Evolutionary conservation across 2,113 vertebrate species (phyloP), one percentile per base, ranked within the genome.

Genomic region (Osmerus eperlanus): DNA sequence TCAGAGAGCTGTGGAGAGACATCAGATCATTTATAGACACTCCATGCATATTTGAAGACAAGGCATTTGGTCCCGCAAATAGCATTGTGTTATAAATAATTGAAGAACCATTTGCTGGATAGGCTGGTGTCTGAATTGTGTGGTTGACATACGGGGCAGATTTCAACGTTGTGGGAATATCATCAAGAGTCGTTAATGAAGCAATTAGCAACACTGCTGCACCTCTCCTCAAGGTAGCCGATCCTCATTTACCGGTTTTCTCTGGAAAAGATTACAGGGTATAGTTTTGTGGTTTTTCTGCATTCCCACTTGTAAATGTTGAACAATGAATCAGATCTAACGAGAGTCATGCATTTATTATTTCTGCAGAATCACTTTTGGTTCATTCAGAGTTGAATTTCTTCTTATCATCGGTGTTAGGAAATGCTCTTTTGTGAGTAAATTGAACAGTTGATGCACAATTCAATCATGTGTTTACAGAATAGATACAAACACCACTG

Each of bases 21-120:
- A 74, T 83, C 78, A 79, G 65, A 81, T 85, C 78, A 74, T 88
- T 86, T 84, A 86, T 70, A 85, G 83, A 81, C 76, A 70, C 70
- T 9, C 82, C 88, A 88, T 91, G 79, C 81, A 91, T 91, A 83
- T 90, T 91, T 90, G 65, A 91, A 80, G 80, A 85, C n/a, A 19
- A 64, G 71, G 78, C 85, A 81, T 90, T 84, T 70, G 72, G 76
- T 58, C 70, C 85, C 84, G 83, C 77, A 87, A 90, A 89, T 91
- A 89, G 84, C 71, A 32, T 59, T 52, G 65, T 18, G 15, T 4
- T 72, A 16, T 90, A 41, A 91, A 91, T 90, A 85, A 91, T 90
- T 89, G 65, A 91, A 71, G 67, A 70, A 41, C 76, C 61, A 63
- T 75, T 86, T 77, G 74, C 81, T 78, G 78, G 78, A 89, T 80